Conservation (phyloP, 2,888 invertebrate genomes). For the Flexamia atlantica region DNA sequence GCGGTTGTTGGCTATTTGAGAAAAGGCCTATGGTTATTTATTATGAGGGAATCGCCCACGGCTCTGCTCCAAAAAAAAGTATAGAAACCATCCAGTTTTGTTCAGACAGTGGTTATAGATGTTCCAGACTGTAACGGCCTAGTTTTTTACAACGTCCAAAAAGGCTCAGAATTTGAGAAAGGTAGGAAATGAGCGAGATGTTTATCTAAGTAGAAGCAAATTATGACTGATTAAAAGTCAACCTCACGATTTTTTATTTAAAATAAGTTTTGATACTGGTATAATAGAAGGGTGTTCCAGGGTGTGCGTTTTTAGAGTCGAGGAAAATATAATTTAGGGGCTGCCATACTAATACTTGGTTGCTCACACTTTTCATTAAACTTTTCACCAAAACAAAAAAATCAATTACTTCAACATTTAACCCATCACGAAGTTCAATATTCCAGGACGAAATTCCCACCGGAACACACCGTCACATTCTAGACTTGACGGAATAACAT, state of each 20-base stretch:
- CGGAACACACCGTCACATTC: background rate
- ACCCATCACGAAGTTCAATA: too few species aligned
- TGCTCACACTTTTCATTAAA: too few species aligned
- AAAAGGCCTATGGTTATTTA: constrained; percentile 39
- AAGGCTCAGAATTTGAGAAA: background rate
- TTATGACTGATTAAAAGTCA: too few species aligned
- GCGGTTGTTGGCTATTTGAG: constrained; percentile 30
- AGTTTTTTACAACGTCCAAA: background rate
- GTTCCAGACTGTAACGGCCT: background rate
- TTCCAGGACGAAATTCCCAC: constrained; percentile 2
- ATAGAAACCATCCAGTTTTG: background rate
- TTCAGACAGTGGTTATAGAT: constrained; percentile 1
- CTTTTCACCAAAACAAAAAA: too few species aligned
- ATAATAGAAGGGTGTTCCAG: too few species aligned
- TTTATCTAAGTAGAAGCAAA: too few species aligned
- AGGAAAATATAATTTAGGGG: too few species aligned
- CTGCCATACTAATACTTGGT: too few species aligned
- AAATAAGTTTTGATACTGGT: too few species aligned
- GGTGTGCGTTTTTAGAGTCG: too few species aligned
- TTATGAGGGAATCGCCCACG: constrained; percentile 17
- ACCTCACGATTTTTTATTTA: too few species aligned
- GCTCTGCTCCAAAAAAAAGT: background rate
- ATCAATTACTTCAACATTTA: too few species aligned
- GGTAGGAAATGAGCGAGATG: background rate
- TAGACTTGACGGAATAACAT: constrained; percentile 10